phyloP scores from a whole-genome alignment of 1,140 invertebrate genomes.

The Apis cerana region DNA sequence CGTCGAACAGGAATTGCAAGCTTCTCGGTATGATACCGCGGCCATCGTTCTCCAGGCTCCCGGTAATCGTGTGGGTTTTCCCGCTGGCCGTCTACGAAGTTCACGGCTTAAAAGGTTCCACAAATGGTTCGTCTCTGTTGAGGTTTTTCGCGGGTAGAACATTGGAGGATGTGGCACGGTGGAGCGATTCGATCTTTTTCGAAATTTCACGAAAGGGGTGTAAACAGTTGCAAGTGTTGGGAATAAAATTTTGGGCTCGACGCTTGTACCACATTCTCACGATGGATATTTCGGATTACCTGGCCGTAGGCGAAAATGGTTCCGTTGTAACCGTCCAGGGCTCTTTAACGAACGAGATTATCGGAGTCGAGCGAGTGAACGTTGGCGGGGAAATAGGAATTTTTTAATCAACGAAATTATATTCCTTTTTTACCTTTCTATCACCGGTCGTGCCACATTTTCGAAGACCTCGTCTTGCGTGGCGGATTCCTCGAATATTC shows the following conservation, averaged over 20 bases:
- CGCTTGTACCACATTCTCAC: neutral
- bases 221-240: too few species aligned
- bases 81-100: conserved; percentile 82
- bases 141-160: neutral
- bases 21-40: conserved; percentile 84
- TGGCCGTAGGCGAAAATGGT: conserved; percentile 94
- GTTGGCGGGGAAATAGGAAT: neutral
- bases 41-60: conserved; percentile 78
- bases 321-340: conserved; percentile 90
- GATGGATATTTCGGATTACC: conserved; percentile 65
- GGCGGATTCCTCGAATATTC: conserved; percentile 76
- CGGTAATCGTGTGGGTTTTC: conserved; percentile 88
- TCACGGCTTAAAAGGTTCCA: neutral
- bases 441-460: conserved; percentile 79
- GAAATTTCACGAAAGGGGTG: neutral
- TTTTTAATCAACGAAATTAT: conserved; percentile 12
- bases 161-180: neutral
- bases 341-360: conserved; percentile 73
- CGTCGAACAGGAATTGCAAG: conserved; percentile 82
- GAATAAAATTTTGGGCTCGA: neutral
- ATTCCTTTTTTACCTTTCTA: conserved; percentile 76
- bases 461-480: conserved; percentile 78
- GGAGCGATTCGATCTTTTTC: neutral
- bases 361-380: conserved; percentile 5
- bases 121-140: neutral